phyloP scores from a whole-genome alignment of 1,140 invertebrate genomes.

The Ladona fulva region DNA sequence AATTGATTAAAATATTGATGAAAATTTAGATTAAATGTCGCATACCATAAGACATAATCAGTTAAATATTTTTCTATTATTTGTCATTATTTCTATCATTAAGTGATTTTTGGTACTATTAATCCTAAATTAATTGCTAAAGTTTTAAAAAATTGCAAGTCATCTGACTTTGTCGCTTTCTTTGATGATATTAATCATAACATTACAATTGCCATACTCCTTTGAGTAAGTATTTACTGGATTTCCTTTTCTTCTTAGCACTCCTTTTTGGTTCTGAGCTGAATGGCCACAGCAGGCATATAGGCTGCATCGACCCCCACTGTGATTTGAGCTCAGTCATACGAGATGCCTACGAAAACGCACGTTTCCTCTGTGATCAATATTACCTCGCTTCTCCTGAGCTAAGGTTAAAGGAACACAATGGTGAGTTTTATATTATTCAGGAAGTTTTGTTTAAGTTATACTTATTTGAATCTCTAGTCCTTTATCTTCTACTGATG shows the following conservation, averaged over 20 bases:
- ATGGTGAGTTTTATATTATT: conserved; percentile 50
- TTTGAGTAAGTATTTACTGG: background rate
- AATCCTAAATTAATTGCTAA: too few relatives aligned
- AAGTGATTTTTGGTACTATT: too few relatives aligned
- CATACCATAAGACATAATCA: too few relatives aligned
- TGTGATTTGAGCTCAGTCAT: conserved; percentile 81
- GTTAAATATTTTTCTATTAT: too few relatives aligned
- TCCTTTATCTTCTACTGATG: conserved; percentile 97
- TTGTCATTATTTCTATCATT: too few relatives aligned
- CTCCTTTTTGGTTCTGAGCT: conserved; percentile 77
- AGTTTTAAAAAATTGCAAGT: too few relatives aligned
- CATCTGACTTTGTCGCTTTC: too few relatives aligned
- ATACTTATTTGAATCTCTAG: conserved; percentile 94
- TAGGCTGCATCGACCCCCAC: conserved; percentile 91
- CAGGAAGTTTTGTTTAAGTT: conserved; percentile 57
- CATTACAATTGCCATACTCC: background rate
- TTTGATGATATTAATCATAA: background rate
- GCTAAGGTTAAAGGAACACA: conserved; percentile 65
- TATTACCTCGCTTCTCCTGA: conserved; percentile 92
- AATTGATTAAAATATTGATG: too few relatives aligned
- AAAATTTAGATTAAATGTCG: too few relatives aligned
- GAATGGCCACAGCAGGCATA: conserved; percentile 65
- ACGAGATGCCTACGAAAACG: conserved; percentile 92
- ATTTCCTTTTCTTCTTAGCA: conserved; percentile 48
- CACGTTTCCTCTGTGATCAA: conserved; percentile 93